phyloP scores from a whole-genome alignment of 30 jellyfish, hydroid and myxozoan species.

The Phacellophora camtschatica region DNA sequence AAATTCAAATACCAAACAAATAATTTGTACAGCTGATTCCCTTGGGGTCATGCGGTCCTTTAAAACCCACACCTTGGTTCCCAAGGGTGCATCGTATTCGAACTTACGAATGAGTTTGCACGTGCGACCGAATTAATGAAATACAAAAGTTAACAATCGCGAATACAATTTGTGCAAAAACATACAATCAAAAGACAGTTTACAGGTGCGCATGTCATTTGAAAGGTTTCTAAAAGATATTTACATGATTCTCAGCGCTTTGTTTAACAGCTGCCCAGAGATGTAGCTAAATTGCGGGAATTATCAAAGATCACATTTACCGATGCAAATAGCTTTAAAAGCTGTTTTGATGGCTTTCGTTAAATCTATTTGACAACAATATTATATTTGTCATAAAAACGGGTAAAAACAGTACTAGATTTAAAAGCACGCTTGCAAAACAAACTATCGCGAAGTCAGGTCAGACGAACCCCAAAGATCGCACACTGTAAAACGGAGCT shows the following conservation, averaged over 20 bases:
- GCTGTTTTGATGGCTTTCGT: neutral
- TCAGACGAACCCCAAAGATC: too few species aligned
- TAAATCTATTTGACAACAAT: neutral
- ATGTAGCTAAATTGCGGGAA: constrained; percentile 3
- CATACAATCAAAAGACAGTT: constrained; percentile 13
- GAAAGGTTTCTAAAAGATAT: constrained; percentile 28
- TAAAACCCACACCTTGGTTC: neutral
- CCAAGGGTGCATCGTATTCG: too few species aligned
- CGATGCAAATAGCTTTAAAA: neutral
- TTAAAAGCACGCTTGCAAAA: too few species aligned
- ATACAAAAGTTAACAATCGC: constrained; percentile 41
- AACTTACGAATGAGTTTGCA: too few species aligned
- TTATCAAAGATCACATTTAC: neutral
- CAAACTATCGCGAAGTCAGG: too few species aligned
- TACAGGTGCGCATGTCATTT: constrained; percentile 58
- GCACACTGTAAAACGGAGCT: too few species aligned
- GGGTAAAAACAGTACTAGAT: too few species aligned
- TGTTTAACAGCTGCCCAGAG: constrained; percentile 66
- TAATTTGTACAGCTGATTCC: neutral
- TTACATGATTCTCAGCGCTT: constrained; percentile 47
- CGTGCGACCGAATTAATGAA: neutral
- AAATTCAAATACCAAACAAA: too few species aligned
- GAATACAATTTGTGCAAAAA: constrained; percentile 18
- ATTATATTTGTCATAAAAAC: neutral
- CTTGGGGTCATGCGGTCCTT: neutral